Conservation (phyloP, 2,888 invertebrate species). For the Trissolcus japonicus region DNA sequence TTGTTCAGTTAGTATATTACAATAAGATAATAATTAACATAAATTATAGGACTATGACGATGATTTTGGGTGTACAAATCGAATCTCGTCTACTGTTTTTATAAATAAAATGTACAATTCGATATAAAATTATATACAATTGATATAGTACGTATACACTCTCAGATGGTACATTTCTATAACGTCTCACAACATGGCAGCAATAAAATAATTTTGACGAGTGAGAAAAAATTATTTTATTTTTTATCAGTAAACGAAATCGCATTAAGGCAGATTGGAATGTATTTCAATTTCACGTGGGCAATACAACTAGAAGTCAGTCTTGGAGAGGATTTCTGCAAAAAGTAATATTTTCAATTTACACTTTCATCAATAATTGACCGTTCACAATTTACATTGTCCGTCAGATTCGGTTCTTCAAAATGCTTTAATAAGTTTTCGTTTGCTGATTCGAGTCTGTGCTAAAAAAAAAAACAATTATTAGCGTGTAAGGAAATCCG, state of each 20-base stretch:
- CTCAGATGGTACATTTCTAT: slow-evolving; percentile 1
- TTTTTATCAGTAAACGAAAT: slow-evolving; percentile 46
- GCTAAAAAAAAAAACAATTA: background rate
- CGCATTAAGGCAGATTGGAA: slow-evolving; percentile 50
- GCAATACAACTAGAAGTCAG: slow-evolving; percentile 23
- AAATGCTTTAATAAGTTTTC: slow-evolving; percentile 51
- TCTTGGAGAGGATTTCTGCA: slow-evolving; percentile 20
- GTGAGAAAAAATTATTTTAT: slow-evolving; percentile 2
- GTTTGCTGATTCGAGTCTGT: slow-evolving; percentile 32
- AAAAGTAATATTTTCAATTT: background rate
- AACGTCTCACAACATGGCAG: background rate
- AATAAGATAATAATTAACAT: too few relatives aligned
- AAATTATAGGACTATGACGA: background rate
- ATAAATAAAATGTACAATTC: slow-evolving; percentile 28
- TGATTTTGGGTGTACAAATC: slow-evolving; percentile 6
- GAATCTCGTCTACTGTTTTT: slow-evolving; percentile 6
- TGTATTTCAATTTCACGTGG: slow-evolving; percentile 31
- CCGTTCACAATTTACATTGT: slow-evolving; percentile 1
- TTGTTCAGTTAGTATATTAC: too few relatives aligned
- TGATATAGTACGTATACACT: slow-evolving; percentile 7
- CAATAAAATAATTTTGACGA: slow-evolving; percentile 16
- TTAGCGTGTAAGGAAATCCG: background rate
- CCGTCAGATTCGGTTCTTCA: slow-evolving; percentile 1
- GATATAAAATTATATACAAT: slow-evolving; percentile 34
- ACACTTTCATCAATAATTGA: background rate